Evolutionary conservation across 2,797 vertebrate genomes (phyloP).

Genomic region (Sciurus carolinensis): DNA sequence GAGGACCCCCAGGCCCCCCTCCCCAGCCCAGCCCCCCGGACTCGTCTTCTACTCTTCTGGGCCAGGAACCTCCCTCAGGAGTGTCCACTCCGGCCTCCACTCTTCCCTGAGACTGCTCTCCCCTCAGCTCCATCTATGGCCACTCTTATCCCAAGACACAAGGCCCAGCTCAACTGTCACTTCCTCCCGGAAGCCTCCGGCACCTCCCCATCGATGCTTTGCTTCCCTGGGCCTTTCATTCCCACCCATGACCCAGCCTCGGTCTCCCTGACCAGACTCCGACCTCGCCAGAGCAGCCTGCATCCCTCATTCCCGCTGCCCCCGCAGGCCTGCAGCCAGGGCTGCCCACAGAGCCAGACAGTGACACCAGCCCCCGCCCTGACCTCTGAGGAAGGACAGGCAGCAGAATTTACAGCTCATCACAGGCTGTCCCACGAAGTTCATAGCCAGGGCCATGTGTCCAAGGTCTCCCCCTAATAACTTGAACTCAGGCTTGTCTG

Average conservation of each 20-base stretch:
- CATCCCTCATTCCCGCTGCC: background rate
- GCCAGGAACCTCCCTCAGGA: background rate
- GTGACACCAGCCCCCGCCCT: too few relatives aligned
- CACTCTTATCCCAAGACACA: background rate
- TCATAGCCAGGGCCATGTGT: background rate
- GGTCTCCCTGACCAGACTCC: background rate
- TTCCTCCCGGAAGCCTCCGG: constrained; percentile 42
- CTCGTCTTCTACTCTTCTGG: background rate
- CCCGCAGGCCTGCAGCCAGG: background rate
- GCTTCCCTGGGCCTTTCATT: background rate
- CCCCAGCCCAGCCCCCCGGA: background rate
- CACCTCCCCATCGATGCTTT: background rate
- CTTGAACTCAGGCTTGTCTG: background rate
- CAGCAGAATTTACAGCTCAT: background rate
- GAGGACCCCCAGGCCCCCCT: background rate
- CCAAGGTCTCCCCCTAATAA: background rate
- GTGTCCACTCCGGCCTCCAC: too few relatives aligned
- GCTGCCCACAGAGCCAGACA: background rate
- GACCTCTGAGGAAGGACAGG: background rate
- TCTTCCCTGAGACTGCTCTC: background rate
- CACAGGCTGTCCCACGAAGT: background rate
- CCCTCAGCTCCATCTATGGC: background rate
- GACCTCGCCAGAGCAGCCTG: background rate
- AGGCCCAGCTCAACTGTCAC: background rate
- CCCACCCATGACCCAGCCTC: background rate